phyloP scores from a whole-genome alignment of 2,888 invertebrate genomes.

The Drosophila maculinotata region DNA sequence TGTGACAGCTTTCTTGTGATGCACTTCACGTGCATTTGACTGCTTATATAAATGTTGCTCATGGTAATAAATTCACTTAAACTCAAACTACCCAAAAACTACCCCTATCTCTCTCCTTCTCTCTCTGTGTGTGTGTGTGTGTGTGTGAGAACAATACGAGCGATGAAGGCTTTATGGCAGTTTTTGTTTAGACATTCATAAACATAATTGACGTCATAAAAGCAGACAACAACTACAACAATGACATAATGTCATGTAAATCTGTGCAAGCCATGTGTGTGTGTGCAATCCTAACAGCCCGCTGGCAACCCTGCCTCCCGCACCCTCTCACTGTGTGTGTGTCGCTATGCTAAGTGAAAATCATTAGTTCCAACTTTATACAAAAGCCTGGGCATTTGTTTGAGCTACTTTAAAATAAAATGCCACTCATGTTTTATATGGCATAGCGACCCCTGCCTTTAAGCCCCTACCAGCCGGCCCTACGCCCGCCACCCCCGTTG shows the following conservation, averaged over 20 bases:
- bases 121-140: neutral
- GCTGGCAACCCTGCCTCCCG: neutral
- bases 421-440: constrained; percentile 76
- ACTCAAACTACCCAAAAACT: constrained; percentile 65
- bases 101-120: neutral
- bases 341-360: constrained; percentile 65
- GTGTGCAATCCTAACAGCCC: constrained; percentile 8
- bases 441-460: neutral
- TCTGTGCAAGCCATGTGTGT: constrained; percentile 61
- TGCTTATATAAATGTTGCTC: constrained; percentile 79
- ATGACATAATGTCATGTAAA: constrained; percentile 80
- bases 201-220: constrained; percentile 80
- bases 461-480: neutral
- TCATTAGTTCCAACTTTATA: constrained; percentile 74
- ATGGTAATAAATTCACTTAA: constrained; percentile 81
- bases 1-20: constrained; percentile 78
- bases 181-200: constrained; percentile 79
- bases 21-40: constrained; percentile 81
- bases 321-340: neutral
- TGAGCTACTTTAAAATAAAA: constrained; percentile 77
- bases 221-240: constrained; percentile 61
- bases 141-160: constrained; percentile 44
- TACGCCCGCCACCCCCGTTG: no score
- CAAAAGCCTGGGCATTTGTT: constrained; percentile 76
- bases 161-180: constrained; percentile 67